A percentile compares a stretch with the other conserved stretches of the same genome.
phyloP scores from a whole-genome alignment of 2,113 vertebrate species.

The Platysternon megacephalum region DNA sequence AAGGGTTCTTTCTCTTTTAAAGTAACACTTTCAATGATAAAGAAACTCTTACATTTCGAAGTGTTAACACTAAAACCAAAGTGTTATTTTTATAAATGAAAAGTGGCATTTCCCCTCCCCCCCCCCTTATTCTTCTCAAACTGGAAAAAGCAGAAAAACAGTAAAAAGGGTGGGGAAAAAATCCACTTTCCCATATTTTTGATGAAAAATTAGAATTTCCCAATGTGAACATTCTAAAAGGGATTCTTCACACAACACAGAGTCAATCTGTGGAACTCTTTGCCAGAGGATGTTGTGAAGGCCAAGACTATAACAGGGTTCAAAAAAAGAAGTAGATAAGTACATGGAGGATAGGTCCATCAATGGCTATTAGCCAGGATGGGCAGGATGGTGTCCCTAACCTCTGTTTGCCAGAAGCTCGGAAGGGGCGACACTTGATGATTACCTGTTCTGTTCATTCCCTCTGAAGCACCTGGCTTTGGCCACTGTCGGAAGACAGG shows the following conservation, averaged over 20 bases:
- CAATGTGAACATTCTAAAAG: slow-evolving; percentile 32
- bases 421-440: too few species aligned
- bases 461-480: too few species aligned
- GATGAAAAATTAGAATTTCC: slow-evolving; percentile 42
- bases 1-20: neutral
- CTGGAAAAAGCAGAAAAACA: neutral
- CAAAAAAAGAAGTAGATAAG: too few species aligned
- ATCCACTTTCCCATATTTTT: slow-evolving; percentile 43
- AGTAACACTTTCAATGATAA: neutral
- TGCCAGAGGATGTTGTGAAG: too few species aligned
- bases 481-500: too few species aligned
- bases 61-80: neutral
- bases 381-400: too few species aligned
- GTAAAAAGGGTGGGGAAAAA: slow-evolving; percentile 41
- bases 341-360: too few species aligned
- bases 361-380: too few species aligned
- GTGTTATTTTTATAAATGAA: neutral
- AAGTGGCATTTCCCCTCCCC: neutral
- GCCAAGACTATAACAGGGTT: too few species aligned
- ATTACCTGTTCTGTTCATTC: too few species aligned
- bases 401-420: too few species aligned
- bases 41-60: neutral
- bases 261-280: too few species aligned
- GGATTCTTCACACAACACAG: neutral
- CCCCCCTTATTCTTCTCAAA: neutral